Base-by-base conservation (phyloP, 2,113 vertebrate genomes). In the Regulus satrapa region DNA sequence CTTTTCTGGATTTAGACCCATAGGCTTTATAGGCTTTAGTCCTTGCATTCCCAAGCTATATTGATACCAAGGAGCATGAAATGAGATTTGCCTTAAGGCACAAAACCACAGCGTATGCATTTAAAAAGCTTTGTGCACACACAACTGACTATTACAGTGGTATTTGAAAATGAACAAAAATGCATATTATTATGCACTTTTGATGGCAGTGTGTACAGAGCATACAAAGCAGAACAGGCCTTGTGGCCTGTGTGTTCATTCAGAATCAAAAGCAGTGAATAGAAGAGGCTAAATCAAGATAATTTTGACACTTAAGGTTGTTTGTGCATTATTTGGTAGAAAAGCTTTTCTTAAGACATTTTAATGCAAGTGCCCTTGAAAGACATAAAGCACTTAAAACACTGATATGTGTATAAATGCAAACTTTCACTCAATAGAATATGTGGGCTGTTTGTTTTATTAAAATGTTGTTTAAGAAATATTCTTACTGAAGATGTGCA, bases 81-180 rank as follows among this genome's bases (percentile, higher is more conserved):
- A 85, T 69, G 71, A 82, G 67, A 78, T 82, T 85, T 95, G 54
- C 71, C 87, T 83, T 75, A 68, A 95, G 87, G 93, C 73, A 89
- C 40, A 87, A 62, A 89, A 72, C 48, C 8, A 14, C 58, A 66
- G 69, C 8, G 5, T 40, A 76, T 73, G 54, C 58, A 67, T 91
- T 82, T 92, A 23, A 75, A 87, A 92, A 89, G 56, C 59, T 92
- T 90, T 96, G 64, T 85, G 72, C 91, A 78, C 71, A 61, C 52
- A 92, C 4, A 94, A 54, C 58, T 32, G 66, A 45, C 90, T 97
- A 49, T 76, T 92, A 93, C 62, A 89, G 48, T 64, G 81, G 77
- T 75, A 94, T 93, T 91, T 93, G 74, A 85, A 89, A 95, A 88
- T 56, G 71, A 92, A 78, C 51, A 89, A 72, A 89, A 95, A 79